A percentile compares a stretch with the other conserved stretches of the same genome.
phyloP scores from a whole-genome alignment of 37 sponge, comb jelly and placozoan genomes.

The Geodia barretti region DNA sequence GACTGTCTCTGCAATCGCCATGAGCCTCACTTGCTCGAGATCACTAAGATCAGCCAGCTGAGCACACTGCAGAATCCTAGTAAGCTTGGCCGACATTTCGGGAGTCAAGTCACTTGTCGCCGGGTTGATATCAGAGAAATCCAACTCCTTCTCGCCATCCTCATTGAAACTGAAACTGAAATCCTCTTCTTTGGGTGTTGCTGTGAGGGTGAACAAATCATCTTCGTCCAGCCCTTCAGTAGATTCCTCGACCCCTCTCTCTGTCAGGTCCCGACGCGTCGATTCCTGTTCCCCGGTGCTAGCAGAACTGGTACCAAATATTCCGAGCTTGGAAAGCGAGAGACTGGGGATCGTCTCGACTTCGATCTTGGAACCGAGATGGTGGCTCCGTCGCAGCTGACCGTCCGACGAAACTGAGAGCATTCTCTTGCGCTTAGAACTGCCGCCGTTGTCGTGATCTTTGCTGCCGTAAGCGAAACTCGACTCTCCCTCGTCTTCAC shows the following conservation, averaged over 20 bases:
- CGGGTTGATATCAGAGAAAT: conserved; percentile 35
- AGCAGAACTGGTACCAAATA: conserved; percentile 8
- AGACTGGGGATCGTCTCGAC: conserved; percentile 57
- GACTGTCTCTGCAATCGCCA: conserved; percentile 83
- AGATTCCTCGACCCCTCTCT: neutral
- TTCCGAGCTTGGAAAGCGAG: conserved; percentile 46
- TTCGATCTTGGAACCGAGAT: conserved; percentile 11
- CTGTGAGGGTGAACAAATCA: conserved; percentile 41
- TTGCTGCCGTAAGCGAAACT: conserved; percentile 25
- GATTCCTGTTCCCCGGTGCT: neutral
- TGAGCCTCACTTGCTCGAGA: conserved; percentile 80
- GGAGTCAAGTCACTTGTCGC: conserved; percentile 39
- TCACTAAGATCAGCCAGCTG: conserved; percentile 79
- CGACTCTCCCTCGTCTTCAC: neutral
- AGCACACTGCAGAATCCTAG: conserved; percentile 30
- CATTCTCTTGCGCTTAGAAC: conserved; percentile 2
- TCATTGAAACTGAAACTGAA: conserved; percentile 37
- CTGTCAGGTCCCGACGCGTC: neutral
- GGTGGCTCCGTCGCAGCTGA: conserved; percentile 27
- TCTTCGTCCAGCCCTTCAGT: conserved; percentile 51
- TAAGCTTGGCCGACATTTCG: conserved; percentile 45
- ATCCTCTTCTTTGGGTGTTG: conserved; percentile 26
- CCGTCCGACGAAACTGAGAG: conserved; percentile 60
- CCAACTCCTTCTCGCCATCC: neutral
- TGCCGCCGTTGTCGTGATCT: neutral